phyloP scores from a whole-genome alignment of 2,113 vertebrate genomes.

The Aphyosemion australe region DNA sequence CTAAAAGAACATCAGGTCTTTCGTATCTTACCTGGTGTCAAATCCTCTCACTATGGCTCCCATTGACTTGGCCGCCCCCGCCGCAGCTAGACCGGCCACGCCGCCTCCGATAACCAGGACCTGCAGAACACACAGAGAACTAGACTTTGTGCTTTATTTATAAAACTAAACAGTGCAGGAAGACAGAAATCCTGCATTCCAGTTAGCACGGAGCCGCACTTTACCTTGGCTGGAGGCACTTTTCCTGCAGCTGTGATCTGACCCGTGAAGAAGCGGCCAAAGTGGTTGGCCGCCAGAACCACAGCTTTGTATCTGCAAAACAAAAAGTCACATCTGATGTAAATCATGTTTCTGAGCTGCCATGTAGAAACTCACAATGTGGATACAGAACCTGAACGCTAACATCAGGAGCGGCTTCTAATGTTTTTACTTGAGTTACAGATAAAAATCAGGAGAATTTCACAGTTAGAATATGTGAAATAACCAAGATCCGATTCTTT shows the following conservation, averaged over 20 bases:
- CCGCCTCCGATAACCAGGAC: conserved; percentile 84
- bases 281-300: conserved; percentile 75
- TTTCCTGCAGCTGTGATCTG: conserved; percentile 80
- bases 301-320: conserved; percentile 74
- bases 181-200: background rate
- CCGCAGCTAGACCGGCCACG: conserved; percentile 82
- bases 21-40: conserved; percentile 76
- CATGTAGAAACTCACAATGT: too few relatives aligned
- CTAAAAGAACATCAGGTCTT: too few relatives aligned
- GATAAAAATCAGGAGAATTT: too few relatives aligned
- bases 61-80: conserved; percentile 85
- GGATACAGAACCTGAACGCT: too few relatives aligned
- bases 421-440: too few relatives aligned
- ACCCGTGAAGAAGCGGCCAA: conserved; percentile 79
- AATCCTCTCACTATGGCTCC: conserved; percentile 84
- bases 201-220: background rate
- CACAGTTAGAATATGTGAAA: too few relatives aligned
- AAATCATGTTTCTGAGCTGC: too few relatives aligned
- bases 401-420: too few relatives aligned
- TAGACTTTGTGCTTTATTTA: too few relatives aligned
- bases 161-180: background rate
- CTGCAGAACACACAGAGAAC: conserved; percentile 28
- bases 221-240: conserved; percentile 79
- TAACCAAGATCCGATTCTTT: too few relatives aligned
- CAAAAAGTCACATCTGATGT: conserved; percentile 23